These are phyloP conservation scores for Tholera decimalis DNA, from an alignment of 2,888 invertebrate species.

Conservation along the genomic window DNA sequence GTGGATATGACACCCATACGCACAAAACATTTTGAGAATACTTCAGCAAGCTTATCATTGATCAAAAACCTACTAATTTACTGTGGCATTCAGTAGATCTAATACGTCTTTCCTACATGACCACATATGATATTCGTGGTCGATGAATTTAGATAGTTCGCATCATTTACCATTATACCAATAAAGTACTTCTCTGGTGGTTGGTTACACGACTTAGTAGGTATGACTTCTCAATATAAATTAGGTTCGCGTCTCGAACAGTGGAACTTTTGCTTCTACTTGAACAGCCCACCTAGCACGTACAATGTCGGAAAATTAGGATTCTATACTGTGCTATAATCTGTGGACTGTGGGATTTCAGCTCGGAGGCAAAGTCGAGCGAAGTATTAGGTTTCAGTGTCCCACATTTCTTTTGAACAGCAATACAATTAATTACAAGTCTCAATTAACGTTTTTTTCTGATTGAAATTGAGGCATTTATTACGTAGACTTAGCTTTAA, in stretches of 20 bases:
- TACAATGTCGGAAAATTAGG: conserved; percentile 28
- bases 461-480: background rate
- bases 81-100: too few relatives aligned
- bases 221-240: background rate
- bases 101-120: too few relatives aligned
- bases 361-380: background rate
- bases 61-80: too few relatives aligned
- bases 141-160: too few relatives aligned
- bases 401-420: conserved; percentile 1
- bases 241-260: background rate
- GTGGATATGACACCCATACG: too few relatives aligned
- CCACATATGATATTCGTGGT: too few relatives aligned
- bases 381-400: conserved; percentile 20
- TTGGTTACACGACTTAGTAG: too few relatives aligned
- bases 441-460: conserved; percentile 1
- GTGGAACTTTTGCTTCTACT: conserved; percentile 1
- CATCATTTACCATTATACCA: too few relatives aligned
- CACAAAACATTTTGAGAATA: too few relatives aligned
- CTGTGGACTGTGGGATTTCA: conserved; percentile 35
- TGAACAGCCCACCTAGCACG: background rate
- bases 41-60: too few relatives aligned
- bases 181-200: too few relatives aligned
- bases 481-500: conserved; percentile 16
- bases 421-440: conserved; percentile 8
- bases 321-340: conserved; percentile 43